Conservation (phyloP, 2,888 invertebrate species). For the Elysia crispata region DNA sequence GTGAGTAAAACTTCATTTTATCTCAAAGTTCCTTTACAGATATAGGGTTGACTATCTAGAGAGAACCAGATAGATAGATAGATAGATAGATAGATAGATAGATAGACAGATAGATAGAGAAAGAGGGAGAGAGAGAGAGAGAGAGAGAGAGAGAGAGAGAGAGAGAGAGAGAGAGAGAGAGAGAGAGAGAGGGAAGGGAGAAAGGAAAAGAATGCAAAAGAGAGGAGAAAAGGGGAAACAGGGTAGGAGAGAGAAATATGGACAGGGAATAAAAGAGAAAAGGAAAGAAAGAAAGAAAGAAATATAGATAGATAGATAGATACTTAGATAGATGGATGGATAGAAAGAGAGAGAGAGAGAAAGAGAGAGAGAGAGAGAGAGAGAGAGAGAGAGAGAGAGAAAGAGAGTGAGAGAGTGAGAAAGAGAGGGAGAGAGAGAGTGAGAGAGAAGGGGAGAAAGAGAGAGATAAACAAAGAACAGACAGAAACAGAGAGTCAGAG, state of each 20-base stretch:
- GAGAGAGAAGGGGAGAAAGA: conserved; percentile 29
- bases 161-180: neutral
- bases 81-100: too few species aligned
- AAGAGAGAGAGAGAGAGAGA: conserved; percentile 21
- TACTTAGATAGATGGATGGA: too few species aligned
- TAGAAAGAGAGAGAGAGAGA: too few species aligned
- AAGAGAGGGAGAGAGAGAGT: conserved; percentile 43
- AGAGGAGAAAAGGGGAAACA: neutral
- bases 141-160: neutral
- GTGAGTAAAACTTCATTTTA: too few species aligned
- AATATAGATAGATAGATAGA: neutral
- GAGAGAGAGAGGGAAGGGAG: conserved; percentile 23
- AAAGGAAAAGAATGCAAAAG: too few species aligned
- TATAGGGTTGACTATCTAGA: too few species aligned
- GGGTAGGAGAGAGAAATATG: neutral
- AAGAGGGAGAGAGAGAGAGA: neutral
- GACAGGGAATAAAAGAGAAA: neutral
- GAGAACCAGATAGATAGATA: too few species aligned
- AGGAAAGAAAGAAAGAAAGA: neutral
- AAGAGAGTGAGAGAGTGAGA: too few species aligned
- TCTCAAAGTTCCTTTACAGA: too few species aligned
- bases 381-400: neutral
- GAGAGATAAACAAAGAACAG: too few species aligned
- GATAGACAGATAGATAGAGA: too few species aligned
- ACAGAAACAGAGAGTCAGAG: neutral